A percentile compares a stretch with the other conserved stretches of the same genome.
phyloP scores from a whole-genome alignment of 1,140 invertebrate species.

The Stegodyphus dumicola region DNA sequence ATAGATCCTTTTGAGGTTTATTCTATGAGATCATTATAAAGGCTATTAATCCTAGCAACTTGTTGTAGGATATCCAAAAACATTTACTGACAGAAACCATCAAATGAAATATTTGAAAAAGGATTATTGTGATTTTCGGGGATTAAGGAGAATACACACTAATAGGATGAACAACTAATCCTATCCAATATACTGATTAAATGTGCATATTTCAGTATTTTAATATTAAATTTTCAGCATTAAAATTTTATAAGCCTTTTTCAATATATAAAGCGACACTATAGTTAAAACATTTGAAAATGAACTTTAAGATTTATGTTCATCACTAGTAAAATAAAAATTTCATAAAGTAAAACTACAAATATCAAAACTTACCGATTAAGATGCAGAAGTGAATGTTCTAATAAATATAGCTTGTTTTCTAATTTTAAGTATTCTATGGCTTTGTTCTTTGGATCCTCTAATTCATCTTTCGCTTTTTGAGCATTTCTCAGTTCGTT shows the following conservation, averaged over 20 bases:
- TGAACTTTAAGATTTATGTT: neutral
- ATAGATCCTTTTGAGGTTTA: too few relatives aligned
- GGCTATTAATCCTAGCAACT: too few relatives aligned
- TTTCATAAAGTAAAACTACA: neutral
- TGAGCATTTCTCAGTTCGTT: constrained; percentile 84
- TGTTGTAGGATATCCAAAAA: too few relatives aligned
- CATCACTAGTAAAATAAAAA: neutral
- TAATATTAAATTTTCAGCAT: neutral
- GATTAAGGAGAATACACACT: too few relatives aligned
- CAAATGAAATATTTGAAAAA: too few relatives aligned
- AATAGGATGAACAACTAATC: too few relatives aligned
- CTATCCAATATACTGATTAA: neutral
- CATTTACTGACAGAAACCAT: too few relatives aligned
- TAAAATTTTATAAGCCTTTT: neutral
- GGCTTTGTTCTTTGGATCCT: constrained; percentile 88
- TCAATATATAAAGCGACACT: neutral
- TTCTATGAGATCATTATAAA: too few relatives aligned
- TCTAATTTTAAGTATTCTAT: constrained; percentile 83
- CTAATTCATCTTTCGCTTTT: constrained; percentile 87
- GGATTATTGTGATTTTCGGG: too few relatives aligned
- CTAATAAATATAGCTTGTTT: constrained; percentile 78
- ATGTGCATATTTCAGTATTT: neutral
- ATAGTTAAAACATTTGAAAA: neutral
- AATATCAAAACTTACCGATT: constrained; percentile 12
- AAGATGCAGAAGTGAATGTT: constrained; percentile 76